Base-by-base conservation (phyloP, 2,888 invertebrate species). In the Cephalotes varians region DNA sequence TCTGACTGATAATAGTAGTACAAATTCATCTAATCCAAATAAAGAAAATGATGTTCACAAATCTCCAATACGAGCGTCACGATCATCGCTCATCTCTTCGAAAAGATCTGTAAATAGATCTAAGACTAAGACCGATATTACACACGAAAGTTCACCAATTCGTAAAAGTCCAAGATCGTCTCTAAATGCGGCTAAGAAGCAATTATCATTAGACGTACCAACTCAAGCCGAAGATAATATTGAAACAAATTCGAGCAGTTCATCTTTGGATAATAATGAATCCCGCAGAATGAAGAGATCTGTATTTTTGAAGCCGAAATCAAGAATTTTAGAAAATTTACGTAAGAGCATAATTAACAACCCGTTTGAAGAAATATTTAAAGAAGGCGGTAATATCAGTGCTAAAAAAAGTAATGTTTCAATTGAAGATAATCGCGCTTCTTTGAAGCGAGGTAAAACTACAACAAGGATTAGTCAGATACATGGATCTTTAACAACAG, bases 311-410 rank as follows among this genome's bases (percentile, higher is more conserved):
- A 86, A 81, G 37, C 7, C 49, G 12, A 85, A 62, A 40, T 73
- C 74, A 15, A 74, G 2, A 54, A 65, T 77, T 21, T 28, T 56
- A 18, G n/a, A 2, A n/a, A 21, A 1, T 21, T 12, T 15, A 1
- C 37, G 31, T 15, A 34, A 74, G 15, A 56, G 12, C 18, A 0
- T 5, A 1, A 10, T 5, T 10, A 40, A 74, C 37, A 40, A 74
- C 37, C 10, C n/a, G 9, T 67, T 72, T 5, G 21, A 54, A 28
- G 37, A 69, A 5, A 54, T 71, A 9, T 9, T 86, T 28, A 12
- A 37, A 10, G 60, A 64, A 18, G 18, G n/a, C n/a, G n/a, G 37
- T 6, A 31, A 67, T 49, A 28, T 31, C 37, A 49, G 21, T 47
- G 10, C 18, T 51, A 18, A 28, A 40, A 71, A 56, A 7, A 49